Conservation (phyloP, 2,888 invertebrate species). For the Troides helena region DNA sequence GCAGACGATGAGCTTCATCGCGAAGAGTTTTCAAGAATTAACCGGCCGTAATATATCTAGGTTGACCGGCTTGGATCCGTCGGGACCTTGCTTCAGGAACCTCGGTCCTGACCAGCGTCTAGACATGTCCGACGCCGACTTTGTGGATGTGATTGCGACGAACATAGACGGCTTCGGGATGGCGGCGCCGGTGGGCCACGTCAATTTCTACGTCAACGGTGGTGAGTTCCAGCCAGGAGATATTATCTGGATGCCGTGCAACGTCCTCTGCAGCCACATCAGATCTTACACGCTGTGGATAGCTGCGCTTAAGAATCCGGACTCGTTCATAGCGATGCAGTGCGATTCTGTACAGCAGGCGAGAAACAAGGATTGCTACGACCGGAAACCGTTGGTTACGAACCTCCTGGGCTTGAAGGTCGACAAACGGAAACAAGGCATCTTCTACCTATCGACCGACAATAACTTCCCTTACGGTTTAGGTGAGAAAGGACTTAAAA, state of each 20-base stretch:
- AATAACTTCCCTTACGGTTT: conserved; percentile 56
- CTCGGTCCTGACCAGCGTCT: conserved; percentile 53
- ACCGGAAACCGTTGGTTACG: conserved; percentile 38
- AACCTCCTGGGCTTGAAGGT: conserved; percentile 41
- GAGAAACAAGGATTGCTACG: conserved; percentile 41
- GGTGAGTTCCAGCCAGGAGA: conserved; percentile 54
- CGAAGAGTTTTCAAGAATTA: conserved; percentile 49
- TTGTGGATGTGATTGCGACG: conserved; percentile 55
- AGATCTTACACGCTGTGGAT: conserved; percentile 41
- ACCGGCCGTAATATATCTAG: conserved; percentile 55
- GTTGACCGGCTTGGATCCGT: conserved; percentile 56
- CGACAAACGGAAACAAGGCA: conserved; percentile 41
- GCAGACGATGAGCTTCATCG: conserved; percentile 60
- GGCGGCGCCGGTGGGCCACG: conserved; percentile 61
- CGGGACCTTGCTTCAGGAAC: conserved; percentile 65
- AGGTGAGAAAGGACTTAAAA: conserved; percentile 55
- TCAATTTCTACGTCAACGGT: conserved; percentile 65
- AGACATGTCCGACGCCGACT: conserved; percentile 59
- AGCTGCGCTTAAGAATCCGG: conserved; percentile 38
- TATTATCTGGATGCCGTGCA: conserved; percentile 39
- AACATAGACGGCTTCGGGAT: conserved; percentile 64
- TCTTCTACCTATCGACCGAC: conserved; percentile 44
- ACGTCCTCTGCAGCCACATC: conserved; percentile 42
- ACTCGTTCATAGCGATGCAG: conserved; percentile 41
- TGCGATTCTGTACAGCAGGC: conserved; percentile 48